phyloP scores from a whole-genome alignment of 2,888 invertebrate genomes.

The Schizotus pectinicornis region DNA sequence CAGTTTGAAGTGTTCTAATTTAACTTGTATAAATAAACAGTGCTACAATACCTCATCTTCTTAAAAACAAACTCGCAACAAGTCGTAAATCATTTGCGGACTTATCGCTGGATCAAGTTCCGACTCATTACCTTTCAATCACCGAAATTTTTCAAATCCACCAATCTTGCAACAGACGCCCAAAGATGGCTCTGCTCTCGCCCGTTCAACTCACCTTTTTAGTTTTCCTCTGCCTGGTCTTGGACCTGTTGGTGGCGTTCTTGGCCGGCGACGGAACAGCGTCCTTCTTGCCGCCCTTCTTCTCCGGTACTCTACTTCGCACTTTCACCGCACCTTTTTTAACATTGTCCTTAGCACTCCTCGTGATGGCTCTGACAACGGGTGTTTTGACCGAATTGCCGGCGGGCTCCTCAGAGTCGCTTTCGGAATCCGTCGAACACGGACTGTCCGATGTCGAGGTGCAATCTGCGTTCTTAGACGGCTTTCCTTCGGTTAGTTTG shows the following conservation, averaged over 20 bases:
- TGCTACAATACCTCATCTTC: no score
- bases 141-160: no score
- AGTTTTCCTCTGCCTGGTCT: conserved; percentile 36
- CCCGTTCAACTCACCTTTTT: conserved; percentile 48
- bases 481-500: conserved; percentile 51
- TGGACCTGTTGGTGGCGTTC: conserved; percentile 46
- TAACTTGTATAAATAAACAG: no score
- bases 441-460: conserved; percentile 60
- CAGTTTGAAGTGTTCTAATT: no score
- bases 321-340: conserved; percentile 49
- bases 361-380: conserved; percentile 21
- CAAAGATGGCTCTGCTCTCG: conserved; percentile 40
- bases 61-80: no score
- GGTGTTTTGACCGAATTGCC: conserved; percentile 7
- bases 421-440: conserved; percentile 60
- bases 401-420: conserved; percentile 54
- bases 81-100: no score
- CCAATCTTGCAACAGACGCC: no score
- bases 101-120: no score
- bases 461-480: conserved; percentile 55
- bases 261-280: conserved; percentile 44
- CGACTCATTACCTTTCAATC: not conserved
- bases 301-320: conserved; percentile 58
- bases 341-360: conserved; percentile 34
- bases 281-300: conserved; percentile 39